These are phyloP conservation scores for Manis pentadactyla DNA, from an alignment of 2,797 vertebrate genomes.

Conservation along the genomic window DNA sequence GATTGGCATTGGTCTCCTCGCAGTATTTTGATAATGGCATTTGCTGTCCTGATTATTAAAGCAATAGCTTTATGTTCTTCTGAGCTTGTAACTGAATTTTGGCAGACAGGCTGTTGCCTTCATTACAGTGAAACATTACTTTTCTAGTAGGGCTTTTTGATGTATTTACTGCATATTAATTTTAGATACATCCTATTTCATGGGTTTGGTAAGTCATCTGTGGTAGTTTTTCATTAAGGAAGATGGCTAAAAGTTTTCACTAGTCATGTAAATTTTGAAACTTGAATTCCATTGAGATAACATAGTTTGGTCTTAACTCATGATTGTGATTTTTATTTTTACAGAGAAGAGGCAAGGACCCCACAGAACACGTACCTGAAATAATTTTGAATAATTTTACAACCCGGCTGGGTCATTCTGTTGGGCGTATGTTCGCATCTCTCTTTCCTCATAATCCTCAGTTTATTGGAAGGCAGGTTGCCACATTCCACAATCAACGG, in stretches of 20 bases:
- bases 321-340: constrained; percentile 29
- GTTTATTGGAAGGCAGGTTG: constrained; percentile 96
- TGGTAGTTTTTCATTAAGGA: background rate
- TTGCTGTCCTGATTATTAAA: constrained; percentile 30
- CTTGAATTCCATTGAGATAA: background rate
- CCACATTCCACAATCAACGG: constrained; percentile 98
- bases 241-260: background rate
- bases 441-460: constrained; percentile 97
- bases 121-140: background rate
- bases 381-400: constrained; percentile 98
- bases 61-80: background rate
- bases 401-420: constrained; percentile 95
- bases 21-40: constrained; percentile 41
- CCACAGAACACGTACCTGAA: constrained; percentile 95
- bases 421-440: constrained; percentile 96
- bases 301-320: background rate
- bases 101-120: background rate
- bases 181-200: background rate
- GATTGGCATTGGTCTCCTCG: background rate
- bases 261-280: constrained; percentile 1
- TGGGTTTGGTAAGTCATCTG: background rate
- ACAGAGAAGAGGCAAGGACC: constrained; percentile 95
- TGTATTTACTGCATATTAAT: background rate
- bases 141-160: background rate
- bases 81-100: background rate